phyloP scores from a whole-genome alignment of 92 coral and sea anemone species.

The Meandrina meandrites region DNA sequence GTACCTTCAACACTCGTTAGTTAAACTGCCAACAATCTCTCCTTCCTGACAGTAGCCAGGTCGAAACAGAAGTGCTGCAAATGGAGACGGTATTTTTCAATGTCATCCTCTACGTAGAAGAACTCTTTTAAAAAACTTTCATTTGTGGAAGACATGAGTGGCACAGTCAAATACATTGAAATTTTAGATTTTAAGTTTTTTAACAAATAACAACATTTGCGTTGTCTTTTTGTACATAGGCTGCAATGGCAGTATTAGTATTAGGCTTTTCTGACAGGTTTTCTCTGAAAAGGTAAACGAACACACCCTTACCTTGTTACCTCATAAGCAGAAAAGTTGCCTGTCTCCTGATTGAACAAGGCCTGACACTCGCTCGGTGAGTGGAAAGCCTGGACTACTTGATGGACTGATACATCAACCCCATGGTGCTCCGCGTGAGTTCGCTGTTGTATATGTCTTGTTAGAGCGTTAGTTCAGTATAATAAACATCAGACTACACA shows the following conservation, averaged over 20 bases:
- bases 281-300: background rate
- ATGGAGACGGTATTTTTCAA: background rate
- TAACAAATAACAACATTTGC: background rate
- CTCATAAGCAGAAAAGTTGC: too few relatives aligned
- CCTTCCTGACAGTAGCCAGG: background rate
- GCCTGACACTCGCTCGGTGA: too few relatives aligned
- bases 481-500: background rate
- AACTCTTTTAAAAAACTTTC: background rate
- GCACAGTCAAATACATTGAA: background rate
- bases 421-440: constrained; percentile 15
- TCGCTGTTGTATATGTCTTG: constrained; percentile 16
- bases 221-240: background rate
- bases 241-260: too few relatives aligned
- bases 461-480: background rate
- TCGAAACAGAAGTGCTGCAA: background rate
- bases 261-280: too few relatives aligned
- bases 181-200: background rate
- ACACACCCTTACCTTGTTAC: background rate
- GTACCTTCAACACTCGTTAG: background rate
- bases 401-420: background rate
- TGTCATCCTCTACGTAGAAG: background rate
- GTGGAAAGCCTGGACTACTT: background rate
- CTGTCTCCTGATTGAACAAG: too few relatives aligned
- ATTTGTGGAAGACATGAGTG: background rate
- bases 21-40: too few relatives aligned